Conservation (phyloP, 2,113 vertebrate species). For the Candoia aspera region DNA sequence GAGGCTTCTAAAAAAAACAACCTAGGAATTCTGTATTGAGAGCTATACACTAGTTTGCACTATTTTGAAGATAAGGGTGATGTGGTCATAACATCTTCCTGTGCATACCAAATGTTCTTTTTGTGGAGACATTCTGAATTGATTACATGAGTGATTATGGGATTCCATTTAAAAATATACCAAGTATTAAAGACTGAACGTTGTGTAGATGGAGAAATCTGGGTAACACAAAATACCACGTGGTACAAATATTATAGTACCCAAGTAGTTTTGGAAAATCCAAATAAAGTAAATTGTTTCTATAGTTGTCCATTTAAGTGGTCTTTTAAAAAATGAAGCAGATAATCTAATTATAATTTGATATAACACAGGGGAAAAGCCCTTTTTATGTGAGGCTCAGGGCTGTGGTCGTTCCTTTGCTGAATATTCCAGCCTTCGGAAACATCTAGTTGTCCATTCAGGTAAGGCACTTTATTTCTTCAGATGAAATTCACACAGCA, state of each 20-base stretch:
- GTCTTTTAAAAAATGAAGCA: not conserved
- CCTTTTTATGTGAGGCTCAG: conserved; percentile 93
- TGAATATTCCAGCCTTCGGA: conserved; percentile 98
- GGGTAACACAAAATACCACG: not conserved
- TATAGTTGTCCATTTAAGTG: conserved; percentile 1
- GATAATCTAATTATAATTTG: conserved; percentile 28
- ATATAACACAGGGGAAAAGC: conserved; percentile 87
- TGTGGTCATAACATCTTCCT: not conserved
- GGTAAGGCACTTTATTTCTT: conserved; percentile 74
- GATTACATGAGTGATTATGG: not conserved
- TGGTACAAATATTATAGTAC: not conserved
- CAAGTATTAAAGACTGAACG: not conserved
- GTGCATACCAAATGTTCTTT: not conserved
- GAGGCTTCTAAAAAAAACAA: not conserved
- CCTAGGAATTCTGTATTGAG: not conserved
- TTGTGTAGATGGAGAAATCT: not conserved
- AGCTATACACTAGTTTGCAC: not conserved
- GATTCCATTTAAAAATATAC: conserved; percentile 3
- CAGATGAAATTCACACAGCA: conserved; percentile 21
- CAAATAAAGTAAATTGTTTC: not conserved
- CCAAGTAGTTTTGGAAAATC: not conserved
- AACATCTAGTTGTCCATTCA: conserved; percentile 97
- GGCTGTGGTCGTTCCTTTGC: conserved; percentile 96
- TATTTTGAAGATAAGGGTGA: not conserved
- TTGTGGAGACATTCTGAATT: not conserved